phyloP scores from a whole-genome alignment of 2,797 vertebrate species.

The Mus minutoides region DNA sequence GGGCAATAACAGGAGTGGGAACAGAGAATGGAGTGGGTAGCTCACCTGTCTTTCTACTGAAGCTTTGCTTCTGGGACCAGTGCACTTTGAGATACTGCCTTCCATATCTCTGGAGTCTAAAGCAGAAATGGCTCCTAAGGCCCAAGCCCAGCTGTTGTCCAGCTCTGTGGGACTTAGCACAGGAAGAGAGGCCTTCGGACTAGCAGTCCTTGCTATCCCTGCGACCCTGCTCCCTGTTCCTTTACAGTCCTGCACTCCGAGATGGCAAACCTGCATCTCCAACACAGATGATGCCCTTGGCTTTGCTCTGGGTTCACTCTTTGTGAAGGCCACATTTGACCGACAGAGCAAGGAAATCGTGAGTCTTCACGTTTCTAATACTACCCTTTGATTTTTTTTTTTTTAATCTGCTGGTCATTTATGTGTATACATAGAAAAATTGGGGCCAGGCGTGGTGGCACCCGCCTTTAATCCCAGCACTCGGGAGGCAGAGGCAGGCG shows the following conservation, averaged over 20 bases:
- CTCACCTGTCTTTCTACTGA: not conserved
- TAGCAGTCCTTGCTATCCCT: not conserved
- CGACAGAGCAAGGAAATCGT: constrained; percentile 97
- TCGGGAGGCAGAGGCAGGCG: no score
- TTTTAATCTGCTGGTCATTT: not conserved
- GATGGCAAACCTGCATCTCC: constrained; percentile 98
- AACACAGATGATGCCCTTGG: constrained; percentile 97
- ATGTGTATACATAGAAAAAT: not conserved
- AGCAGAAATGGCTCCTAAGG: not conserved
- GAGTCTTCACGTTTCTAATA: constrained; percentile 83
- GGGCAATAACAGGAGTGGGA: not conserved
- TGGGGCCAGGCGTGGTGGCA: no score
- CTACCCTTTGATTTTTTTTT: not conserved
- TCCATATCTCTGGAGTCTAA: not conserved
- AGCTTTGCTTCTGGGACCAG: not conserved
- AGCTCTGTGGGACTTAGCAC: not conserved
- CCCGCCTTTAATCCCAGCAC: no score
- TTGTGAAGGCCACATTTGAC: constrained; percentile 97
- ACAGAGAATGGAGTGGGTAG: not conserved
- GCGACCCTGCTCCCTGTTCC: not conserved
- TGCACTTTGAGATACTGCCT: not conserved
- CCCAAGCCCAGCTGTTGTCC: not conserved
- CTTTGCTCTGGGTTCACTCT: constrained; percentile 96
- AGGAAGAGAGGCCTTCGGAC: not conserved
- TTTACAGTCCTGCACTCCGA: constrained; percentile 94